phyloP scores from a whole-genome alignment of 2,888 invertebrate genomes.

The Drosophila dives region DNA sequence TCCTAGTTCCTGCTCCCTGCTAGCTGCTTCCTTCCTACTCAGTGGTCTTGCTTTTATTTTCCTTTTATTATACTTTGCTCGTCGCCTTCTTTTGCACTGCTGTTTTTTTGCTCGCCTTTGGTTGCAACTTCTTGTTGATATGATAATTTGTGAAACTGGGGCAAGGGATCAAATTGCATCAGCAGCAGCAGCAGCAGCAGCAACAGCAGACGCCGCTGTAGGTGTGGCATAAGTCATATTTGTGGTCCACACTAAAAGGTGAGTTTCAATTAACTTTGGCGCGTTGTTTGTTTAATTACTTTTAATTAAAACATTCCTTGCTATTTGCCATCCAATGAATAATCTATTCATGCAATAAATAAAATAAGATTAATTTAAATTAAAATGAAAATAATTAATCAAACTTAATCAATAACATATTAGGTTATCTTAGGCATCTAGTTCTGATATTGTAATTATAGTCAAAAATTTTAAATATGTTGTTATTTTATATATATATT shows the following conservation, averaged over 20 bases:
- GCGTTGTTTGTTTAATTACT: background rate
- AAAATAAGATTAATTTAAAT: background rate
- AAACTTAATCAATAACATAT: background rate
- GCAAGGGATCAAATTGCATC: constrained; percentile 59
- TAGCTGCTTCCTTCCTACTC: background rate
- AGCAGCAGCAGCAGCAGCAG: constrained; percentile 1
- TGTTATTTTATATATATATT: no score
- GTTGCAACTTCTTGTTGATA: constrained; percentile 42
- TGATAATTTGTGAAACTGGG: constrained; percentile 67
- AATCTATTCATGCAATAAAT: background rate
- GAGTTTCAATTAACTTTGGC: background rate
- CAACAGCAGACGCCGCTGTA: background rate
- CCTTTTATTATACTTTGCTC: background rate
- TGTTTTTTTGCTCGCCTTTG: constrained; percentile 17
- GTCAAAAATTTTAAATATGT: no score
- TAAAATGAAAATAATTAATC: background rate
- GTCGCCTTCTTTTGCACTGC: constrained; percentile 3
- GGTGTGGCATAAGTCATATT: background rate
- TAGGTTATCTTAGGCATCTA: background rate
- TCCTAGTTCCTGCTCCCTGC: background rate
- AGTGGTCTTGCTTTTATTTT: background rate
- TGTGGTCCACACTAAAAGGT: background rate
- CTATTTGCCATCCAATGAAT: background rate
- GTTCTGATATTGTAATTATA: no score
- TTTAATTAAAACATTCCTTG: background rate